phyloP scores from a whole-genome alignment of 1,140 invertebrate species.

The Hyposmocoma kahamanoa region DNA sequence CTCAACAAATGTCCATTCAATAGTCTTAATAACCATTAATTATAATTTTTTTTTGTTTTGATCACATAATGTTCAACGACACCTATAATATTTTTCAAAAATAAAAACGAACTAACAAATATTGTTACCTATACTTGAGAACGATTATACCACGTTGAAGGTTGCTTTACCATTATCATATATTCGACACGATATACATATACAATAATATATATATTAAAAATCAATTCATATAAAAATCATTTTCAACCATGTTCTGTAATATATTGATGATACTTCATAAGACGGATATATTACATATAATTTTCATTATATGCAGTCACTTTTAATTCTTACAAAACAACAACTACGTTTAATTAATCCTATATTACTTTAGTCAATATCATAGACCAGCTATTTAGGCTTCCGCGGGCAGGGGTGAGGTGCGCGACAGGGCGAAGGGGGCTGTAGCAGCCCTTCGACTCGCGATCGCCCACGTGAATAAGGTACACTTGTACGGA shows the following conservation, averaged over 20 bases:
- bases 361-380: conserved; percentile 45
- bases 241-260: conserved; percentile 60
- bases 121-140: conserved; percentile 40
- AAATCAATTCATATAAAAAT: conserved; percentile 70
- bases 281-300: conserved; percentile 72
- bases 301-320: conserved; percentile 61
- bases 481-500: too few relatives aligned
- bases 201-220: conserved; percentile 60
- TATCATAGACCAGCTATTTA: conserved; percentile 38
- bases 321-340: conserved; percentile 66
- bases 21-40: conserved; percentile 70
- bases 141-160: conserved; percentile 26
- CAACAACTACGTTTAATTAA: conserved; percentile 65
- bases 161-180: conserved; percentile 26
- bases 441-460: too few relatives aligned
- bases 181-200: conserved; percentile 42
- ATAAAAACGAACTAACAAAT: conserved; percentile 52
- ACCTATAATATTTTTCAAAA: conserved; percentile 51
- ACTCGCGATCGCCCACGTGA: too few relatives aligned
- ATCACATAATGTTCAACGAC: conserved; percentile 69
- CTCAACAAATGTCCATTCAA: conserved; percentile 70
- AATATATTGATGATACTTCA: conserved; percentile 54
- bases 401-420: conserved; percentile 13
- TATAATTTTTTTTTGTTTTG: conserved; percentile 53
- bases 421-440: neutral